Conservation (phyloP, 2,888 invertebrate species). For the Trichopria drosophilae region DNA sequence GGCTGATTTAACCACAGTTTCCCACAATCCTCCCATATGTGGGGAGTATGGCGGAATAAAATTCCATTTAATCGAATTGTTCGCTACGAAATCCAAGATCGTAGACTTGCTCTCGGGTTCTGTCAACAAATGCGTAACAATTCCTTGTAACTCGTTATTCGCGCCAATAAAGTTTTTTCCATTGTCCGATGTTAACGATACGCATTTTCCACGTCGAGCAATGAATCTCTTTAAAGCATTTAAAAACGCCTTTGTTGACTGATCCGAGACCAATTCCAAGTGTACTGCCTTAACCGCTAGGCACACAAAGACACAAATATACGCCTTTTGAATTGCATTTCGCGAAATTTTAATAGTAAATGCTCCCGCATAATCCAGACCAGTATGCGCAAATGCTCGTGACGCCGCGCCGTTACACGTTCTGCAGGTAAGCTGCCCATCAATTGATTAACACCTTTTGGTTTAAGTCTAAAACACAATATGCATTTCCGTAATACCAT, state of each 20-base stretch:
- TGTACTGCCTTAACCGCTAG: slow-evolving; percentile 14
- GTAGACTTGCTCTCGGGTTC: not conserved
- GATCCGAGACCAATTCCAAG: no score
- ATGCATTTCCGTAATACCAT: slow-evolving; percentile 24
- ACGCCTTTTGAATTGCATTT: slow-evolving; percentile 15
- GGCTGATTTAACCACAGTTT: slow-evolving; percentile 40
- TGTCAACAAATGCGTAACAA: not conserved
- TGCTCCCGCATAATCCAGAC: slow-evolving; percentile 22
- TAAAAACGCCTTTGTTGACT: no score
- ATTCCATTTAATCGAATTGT: slow-evolving; percentile 32
- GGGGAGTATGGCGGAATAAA: slow-evolving; percentile 39
- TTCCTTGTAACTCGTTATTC: not conserved
- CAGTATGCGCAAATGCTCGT: slow-evolving; percentile 32
- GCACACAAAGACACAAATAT: slow-evolving; percentile 9
- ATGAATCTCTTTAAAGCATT: no score
- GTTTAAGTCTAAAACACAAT: slow-evolving; percentile 25
- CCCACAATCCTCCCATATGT: slow-evolving; percentile 42
- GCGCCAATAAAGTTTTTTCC: no score
- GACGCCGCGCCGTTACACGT: slow-evolving; percentile 33
- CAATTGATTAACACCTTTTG: slow-evolving; percentile 16
- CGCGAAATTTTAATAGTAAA: slow-evolving; percentile 10
- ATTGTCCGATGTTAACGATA: no score
- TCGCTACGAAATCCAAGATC: slow-evolving; percentile 3
- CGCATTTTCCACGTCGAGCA: no score
- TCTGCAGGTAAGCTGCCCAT: slow-evolving; percentile 31